Evolutionary conservation across 2,888 invertebrate species (phyloP).

Genomic region (Pseudococcus viburni): DNA sequence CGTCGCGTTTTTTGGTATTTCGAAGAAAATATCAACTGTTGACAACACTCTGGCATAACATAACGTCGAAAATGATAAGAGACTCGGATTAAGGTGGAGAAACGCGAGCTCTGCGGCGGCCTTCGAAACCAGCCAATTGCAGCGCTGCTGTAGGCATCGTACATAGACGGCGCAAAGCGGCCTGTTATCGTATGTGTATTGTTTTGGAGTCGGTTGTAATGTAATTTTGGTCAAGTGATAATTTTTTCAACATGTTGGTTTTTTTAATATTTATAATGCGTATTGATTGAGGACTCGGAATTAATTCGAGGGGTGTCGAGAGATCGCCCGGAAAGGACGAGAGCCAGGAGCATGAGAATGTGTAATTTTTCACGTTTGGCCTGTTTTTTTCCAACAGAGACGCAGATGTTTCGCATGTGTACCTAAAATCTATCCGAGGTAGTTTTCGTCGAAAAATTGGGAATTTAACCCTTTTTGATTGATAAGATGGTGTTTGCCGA

Average conservation of each 20-base stretch:
- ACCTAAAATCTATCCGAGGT: not conserved
- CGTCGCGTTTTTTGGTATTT: not conserved
- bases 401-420: too few relatives aligned
- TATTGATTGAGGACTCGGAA: not conserved
- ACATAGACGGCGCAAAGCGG: not conserved
- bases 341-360: not conserved
- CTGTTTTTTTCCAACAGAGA: too few relatives aligned
- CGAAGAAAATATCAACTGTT: slow-evolving; percentile 45
- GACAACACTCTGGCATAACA: slow-evolving; percentile 1
- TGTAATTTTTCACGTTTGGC: not conserved
- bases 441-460: not conserved
- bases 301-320: not conserved
- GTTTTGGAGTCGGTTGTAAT: not conserved
- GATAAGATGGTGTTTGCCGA: too few relatives aligned
- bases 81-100: slow-evolving; percentile 7
- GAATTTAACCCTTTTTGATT: too few relatives aligned
- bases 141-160: not conserved
- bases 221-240: slow-evolving; percentile 4
- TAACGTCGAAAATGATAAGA: slow-evolving; percentile 27
- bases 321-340: not conserved
- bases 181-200: not conserved
- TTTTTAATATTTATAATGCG: slow-evolving; percentile 14
- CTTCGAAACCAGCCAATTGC: not conserved
- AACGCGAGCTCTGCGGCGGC: not conserved
- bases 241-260: not conserved